Base-by-base conservation (phyloP, 2,113 vertebrate species). In the Crotophaga sulcirostris region DNA sequence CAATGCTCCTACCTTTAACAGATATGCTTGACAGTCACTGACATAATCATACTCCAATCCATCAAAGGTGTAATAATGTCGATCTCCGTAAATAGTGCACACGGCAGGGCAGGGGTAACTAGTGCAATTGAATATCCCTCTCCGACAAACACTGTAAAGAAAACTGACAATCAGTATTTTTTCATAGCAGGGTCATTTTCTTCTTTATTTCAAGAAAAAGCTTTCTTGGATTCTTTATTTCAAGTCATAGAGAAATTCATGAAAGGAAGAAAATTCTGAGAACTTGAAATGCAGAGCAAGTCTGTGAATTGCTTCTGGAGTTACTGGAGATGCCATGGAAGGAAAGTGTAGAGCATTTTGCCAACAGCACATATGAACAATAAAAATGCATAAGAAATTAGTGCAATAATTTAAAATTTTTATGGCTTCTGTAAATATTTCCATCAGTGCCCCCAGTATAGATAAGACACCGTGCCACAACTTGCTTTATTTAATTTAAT, bases 31-130 rank as follows among this genome's bases (percentile, higher is more conserved):
- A 94, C 99, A 99, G 97, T 99, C 99, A 80, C 99, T 99, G 96
- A 98, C 96, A 89, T 99, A 99, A 94, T 99, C 99, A 85, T 99
- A 99, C 87, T 99, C 99, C 54, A 99, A 77, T 17, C 99, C 99
- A 18, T 99, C 99, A 85, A 99, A 99, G 55, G 99, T 99, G 84
- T 99, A 98, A 95, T 99, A 99, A 92, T 99, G 99, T 29, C 99
- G 97, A 95, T 99, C 99, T 19, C 99, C 99, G 94, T 99, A 99
- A 62, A 99, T 66, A 4, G 99, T 99, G 81, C 99, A 99, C 29
- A 99, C 98, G 24, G 99, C 98, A 24, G 99, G 99, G 93, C 99
- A 99, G 1, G 99, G 99, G 45, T 98, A 98, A 93, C 98, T 98
- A 16, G 98, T 99, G 94, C 99, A 99, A 92, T 99, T 99, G 94